Conservation (phyloP, 2,797 vertebrate species). For the Momotus momota region DNA sequence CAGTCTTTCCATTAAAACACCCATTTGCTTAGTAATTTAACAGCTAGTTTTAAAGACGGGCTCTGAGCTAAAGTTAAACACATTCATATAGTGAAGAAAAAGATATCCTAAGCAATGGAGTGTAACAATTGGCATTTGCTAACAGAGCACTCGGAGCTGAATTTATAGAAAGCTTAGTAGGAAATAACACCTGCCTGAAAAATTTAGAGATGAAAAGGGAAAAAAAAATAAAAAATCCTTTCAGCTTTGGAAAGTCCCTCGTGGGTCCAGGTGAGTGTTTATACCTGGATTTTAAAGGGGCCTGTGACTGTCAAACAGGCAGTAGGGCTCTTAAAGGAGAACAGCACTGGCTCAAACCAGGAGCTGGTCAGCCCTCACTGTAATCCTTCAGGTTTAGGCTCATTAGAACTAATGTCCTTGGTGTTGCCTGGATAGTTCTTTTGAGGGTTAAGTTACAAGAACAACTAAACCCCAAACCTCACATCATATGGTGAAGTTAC, state of each 20-base stretch:
- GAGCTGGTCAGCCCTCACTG: background rate
- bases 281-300: background rate
- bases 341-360: background rate
- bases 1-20: constrained; percentile 5
- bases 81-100: background rate
- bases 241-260: background rate
- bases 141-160: background rate
- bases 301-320: background rate
- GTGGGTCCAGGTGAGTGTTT: background rate
- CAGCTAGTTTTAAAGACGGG: background rate
- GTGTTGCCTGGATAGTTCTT: background rate
- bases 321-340: background rate
- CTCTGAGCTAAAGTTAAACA: background rate
- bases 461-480: background rate
- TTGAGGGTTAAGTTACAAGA: background rate
- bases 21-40: constrained; percentile 4
- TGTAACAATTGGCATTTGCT: background rate
- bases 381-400: background rate
- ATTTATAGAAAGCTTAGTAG: background rate
- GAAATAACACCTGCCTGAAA: background rate
- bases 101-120: background rate
- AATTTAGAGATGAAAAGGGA: background rate
- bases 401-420: background rate
- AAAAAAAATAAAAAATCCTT: background rate
- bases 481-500: background rate